These are phyloP conservation scores for Trematomus bernacchii DNA, from an alignment of 2,797 vertebrate genomes.

Conservation along the genomic window DNA sequence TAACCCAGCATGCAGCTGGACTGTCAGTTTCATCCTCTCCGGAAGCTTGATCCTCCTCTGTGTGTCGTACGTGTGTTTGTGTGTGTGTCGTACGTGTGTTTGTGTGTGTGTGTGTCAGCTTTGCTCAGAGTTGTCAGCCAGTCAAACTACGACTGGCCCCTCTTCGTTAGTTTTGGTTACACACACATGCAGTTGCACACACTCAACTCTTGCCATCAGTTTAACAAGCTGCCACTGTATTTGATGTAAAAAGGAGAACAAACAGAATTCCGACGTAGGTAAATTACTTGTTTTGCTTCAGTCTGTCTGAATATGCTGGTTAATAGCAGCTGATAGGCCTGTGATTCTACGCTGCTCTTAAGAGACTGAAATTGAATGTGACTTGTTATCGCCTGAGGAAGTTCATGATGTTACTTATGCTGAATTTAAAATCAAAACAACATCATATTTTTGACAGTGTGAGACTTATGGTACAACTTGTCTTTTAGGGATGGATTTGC, in stretches of 20 bases:
- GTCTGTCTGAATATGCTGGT: conserved; percentile 21
- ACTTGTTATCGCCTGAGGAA: conserved; percentile 20
- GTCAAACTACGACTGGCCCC: conserved; percentile 40
- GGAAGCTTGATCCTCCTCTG: conserved; percentile 13
- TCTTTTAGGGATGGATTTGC: background rate
- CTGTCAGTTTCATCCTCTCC: conserved; percentile 34
- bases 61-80: conserved; percentile 17
- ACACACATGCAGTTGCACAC: conserved; percentile 13
- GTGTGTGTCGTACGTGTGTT: conserved; percentile 10
- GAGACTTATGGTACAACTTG: conserved; percentile 15
- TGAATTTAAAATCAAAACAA: conserved; percentile 28
- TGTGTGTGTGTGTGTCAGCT: conserved; percentile 8
- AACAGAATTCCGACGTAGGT: conserved; percentile 25
- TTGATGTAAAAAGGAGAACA: conserved; percentile 18
- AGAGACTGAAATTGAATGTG: conserved; percentile 27
- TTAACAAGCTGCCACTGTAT: conserved; percentile 51
- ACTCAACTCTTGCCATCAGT: conserved; percentile 17
- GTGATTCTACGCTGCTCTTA: conserved; percentile 13
- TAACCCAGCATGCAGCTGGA: conserved; percentile 32
- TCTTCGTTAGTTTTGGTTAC: conserved; percentile 53
- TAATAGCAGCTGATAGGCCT: conserved; percentile 12
- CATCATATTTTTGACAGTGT: conserved; percentile 32
- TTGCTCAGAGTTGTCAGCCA: conserved; percentile 44
- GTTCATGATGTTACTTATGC: conserved; percentile 22
- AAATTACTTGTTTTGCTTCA: conserved; percentile 10